These are phyloP conservation scores for Brachyptera putata DNA, from an alignment of 2,888 invertebrate species.

Conservation along the genomic window DNA sequence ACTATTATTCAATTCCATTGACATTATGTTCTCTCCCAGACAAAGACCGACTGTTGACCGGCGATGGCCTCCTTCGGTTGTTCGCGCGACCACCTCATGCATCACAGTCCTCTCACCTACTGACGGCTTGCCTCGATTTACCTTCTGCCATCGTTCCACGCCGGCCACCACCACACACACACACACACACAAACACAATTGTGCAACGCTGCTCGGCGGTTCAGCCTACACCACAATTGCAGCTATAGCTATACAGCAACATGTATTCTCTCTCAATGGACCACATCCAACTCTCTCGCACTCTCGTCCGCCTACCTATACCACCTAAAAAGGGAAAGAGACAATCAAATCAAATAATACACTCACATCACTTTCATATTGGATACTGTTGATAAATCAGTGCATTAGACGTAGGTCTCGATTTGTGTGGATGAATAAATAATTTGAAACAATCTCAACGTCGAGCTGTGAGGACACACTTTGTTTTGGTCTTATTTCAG, in stretches of 20 bases:
- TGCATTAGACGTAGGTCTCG: too few relatives aligned
- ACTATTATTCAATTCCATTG: background rate
- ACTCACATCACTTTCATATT: constrained; percentile 10
- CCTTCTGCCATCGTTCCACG: background rate
- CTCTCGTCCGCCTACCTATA: constrained; percentile 14
- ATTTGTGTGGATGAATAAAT: too few relatives aligned
- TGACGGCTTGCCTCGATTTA: background rate
- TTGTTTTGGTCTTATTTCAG: too few relatives aligned
- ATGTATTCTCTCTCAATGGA: background rate
- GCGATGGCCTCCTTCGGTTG: background rate
- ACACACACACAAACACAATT: background rate
- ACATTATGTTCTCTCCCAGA: background rate
- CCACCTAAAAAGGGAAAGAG: constrained; percentile 17
- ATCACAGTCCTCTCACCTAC: constrained; percentile 1
- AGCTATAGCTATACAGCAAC: background rate
- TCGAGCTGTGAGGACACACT: too few relatives aligned
- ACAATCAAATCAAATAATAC: constrained; percentile 11
- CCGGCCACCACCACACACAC: too few relatives aligned
- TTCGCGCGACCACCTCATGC: background rate
- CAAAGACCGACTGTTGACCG: background rate
- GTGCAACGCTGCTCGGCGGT: background rate
- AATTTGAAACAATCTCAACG: too few relatives aligned
- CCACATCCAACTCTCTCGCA: background rate
- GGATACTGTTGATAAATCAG: background rate
- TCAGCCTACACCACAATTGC: background rate